A percentile compares a stretch with the other conserved stretches of the same genome.
These are phyloP conservation scores for Mesembrinibis cayennensis DNA, from an alignment of 2,113 vertebrate genomes.

Conservation along the genomic window DNA sequence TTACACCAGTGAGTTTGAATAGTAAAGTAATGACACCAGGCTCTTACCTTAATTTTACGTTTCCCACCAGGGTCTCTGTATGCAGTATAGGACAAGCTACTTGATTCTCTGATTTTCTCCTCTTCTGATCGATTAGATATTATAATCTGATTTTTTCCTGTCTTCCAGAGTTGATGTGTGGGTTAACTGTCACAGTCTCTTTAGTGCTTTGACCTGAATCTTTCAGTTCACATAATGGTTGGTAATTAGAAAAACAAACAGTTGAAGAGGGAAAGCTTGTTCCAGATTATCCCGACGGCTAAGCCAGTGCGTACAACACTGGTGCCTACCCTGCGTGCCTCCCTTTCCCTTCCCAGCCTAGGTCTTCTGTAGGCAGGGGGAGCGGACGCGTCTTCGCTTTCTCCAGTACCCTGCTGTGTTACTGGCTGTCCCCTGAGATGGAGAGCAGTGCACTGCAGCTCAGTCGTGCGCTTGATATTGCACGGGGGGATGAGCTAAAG, in stretches of 20 bases:
- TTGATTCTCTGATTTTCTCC: neutral
- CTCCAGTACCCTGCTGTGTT: fast-evolving
- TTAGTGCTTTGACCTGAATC: neutral
- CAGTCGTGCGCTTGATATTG: neutral
- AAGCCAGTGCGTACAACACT: fast-evolving
- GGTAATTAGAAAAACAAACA: neutral
- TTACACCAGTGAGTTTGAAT: neutral
- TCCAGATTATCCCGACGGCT: no score
- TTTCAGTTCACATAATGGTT: neutral
- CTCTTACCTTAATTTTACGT: neutral
- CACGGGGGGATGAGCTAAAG: neutral
- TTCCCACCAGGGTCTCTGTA: neutral
- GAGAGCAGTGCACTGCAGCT: neutral
- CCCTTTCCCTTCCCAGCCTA: neutral
- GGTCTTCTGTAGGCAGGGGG: no score
- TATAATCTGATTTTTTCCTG: neutral
- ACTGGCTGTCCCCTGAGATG: neutral
- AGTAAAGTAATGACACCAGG: neutral
- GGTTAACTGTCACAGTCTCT: neutral
- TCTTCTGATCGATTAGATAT: neutral
- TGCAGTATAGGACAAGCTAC: neutral
- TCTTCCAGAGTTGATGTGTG: neutral
- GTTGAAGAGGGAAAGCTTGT: neutral
- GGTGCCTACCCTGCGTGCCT: fast-evolving
- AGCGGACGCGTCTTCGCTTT: neutral